Conservation (phyloP, 2,888 invertebrate species). For the Cheilosia pagana region DNA sequence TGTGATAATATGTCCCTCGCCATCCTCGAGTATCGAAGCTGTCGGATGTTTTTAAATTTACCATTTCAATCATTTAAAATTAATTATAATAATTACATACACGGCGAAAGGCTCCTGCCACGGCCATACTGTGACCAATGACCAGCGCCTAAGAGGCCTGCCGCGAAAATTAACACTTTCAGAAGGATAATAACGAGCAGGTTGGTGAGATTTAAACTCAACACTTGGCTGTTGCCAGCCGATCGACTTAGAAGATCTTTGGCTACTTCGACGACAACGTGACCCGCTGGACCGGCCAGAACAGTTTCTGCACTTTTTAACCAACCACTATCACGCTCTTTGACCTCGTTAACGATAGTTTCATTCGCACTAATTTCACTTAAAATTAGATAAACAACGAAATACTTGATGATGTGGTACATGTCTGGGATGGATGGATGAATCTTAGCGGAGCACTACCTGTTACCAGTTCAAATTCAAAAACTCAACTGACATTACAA, state of each 20-base stretch:
- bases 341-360: slow-evolving; percentile 64
- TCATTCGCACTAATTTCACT: slow-evolving; percentile 60
- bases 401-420: slow-evolving; percentile 37
- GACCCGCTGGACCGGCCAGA: slow-evolving; percentile 81
- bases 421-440: slow-evolving; percentile 14
- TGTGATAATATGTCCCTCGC: slow-evolving; percentile 86
- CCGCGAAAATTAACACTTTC: slow-evolving; percentile 92
- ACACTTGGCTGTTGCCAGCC: slow-evolving; percentile 87
- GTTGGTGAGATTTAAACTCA: slow-evolving; percentile 93
- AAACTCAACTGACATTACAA: slow-evolving; percentile 55
- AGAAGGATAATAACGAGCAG: slow-evolving; percentile 90
- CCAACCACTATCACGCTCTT: slow-evolving; percentile 78
- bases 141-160: slow-evolving; percentile 90
- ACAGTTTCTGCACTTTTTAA: slow-evolving; percentile 80
- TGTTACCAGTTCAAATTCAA: slow-evolving; percentile 42
- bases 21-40: slow-evolving; percentile 85
- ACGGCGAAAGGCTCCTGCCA: slow-evolving; percentile 76
- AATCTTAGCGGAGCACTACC: slow-evolving; percentile 10
- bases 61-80: not conserved
- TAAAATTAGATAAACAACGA: slow-evolving; percentile 49
- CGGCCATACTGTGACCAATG: slow-evolving; percentile 86
- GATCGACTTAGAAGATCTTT: slow-evolving; percentile 89
- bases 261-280: slow-evolving; percentile 84
- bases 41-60: slow-evolving; percentile 4
- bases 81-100: slow-evolving; percentile 24